A percentile compares a stretch with the other conserved stretches of the same genome.
These are phyloP conservation scores for Otus sunia DNA, from an alignment of 2,113 vertebrate genomes.

Conservation along the genomic window DNA sequence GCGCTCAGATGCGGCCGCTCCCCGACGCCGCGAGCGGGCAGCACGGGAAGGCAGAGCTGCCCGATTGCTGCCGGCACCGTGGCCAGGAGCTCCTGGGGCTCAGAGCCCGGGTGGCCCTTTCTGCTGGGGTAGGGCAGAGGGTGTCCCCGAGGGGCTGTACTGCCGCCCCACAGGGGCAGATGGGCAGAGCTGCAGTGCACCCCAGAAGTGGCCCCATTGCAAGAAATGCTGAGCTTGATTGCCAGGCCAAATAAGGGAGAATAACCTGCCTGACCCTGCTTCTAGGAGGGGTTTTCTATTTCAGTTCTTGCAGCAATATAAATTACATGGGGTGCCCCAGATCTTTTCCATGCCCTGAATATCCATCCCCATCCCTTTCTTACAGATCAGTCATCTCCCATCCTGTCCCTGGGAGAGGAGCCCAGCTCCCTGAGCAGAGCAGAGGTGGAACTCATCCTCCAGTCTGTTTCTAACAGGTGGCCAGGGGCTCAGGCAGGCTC, in stretches of 20 bases:
- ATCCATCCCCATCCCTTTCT: background rate
- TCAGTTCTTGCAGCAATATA: background rate
- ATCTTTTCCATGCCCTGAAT: fast-evolving
- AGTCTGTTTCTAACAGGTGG: fast-evolving
- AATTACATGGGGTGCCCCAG: background rate
- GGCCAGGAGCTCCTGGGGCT: background rate
- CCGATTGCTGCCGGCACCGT: fast-evolving
- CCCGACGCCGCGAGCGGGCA: background rate
- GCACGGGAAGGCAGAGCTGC: background rate
- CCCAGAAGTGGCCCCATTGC: fast-evolving
- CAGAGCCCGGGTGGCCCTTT: background rate
- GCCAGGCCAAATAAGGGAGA: background rate
- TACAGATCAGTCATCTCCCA: background rate
- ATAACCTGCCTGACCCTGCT: fast-evolving
- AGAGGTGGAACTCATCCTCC: too few species aligned
- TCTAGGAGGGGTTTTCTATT: background rate
- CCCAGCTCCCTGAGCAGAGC: background rate
- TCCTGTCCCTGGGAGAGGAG: background rate
- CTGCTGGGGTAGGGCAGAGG: background rate
- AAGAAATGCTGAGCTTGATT: background rate
- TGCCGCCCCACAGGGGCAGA: background rate
- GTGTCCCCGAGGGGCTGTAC: background rate
- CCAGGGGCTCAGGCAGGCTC: background rate
- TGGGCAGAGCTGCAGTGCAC: fast-evolving
- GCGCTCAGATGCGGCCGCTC: background rate